Evolutionary conservation across 1,140 invertebrate species (phyloP).

Genomic region (Psix sp.): DNA sequence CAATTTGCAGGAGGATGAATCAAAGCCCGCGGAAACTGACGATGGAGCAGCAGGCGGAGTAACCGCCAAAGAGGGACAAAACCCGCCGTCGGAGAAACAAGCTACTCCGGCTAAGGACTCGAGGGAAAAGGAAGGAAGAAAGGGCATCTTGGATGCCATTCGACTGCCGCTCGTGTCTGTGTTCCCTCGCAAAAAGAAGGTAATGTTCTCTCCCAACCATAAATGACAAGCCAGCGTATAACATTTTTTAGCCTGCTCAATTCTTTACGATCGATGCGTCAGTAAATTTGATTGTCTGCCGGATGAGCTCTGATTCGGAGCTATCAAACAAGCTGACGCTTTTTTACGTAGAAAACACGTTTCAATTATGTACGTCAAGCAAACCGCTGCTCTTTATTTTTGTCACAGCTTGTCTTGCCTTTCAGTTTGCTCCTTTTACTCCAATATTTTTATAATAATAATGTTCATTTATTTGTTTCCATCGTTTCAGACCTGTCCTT

Average conservation of each 20-base stretch:
- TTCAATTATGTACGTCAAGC: too few relatives aligned
- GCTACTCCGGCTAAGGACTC: slow-evolving; percentile 74
- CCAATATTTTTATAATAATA: too few relatives aligned
- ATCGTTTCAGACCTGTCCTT: too few relatives aligned
- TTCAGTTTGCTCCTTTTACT: too few relatives aligned
- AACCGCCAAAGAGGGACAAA: slow-evolving; percentile 71
- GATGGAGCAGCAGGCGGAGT: slow-evolving; percentile 58
- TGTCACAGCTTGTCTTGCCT: too few relatives aligned
- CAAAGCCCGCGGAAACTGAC: slow-evolving; percentile 64
- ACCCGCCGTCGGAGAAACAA: slow-evolving; percentile 75
- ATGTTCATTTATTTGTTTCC: too few relatives aligned
- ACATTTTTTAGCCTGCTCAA: slow-evolving; percentile 43
- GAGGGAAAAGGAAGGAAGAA: slow-evolving; percentile 72
- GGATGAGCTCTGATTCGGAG: too few relatives aligned
- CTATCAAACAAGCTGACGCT: too few relatives aligned
- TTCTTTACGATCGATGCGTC: slow-evolving; percentile 24
- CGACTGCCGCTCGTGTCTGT: slow-evolving; percentile 81
- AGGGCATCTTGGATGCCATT: slow-evolving; percentile 80
- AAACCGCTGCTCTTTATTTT: too few relatives aligned
- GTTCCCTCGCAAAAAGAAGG: slow-evolving; percentile 78
- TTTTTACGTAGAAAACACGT: too few relatives aligned
- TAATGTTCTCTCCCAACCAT: slow-evolving; percentile 47
- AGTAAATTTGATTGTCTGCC: too few relatives aligned
- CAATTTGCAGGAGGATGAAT: slow-evolving; percentile 72
- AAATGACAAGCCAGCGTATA: slow-evolving; percentile 14